Evolutionary conservation across 2,113 vertebrate genomes (phyloP), one percentile per base, ranked within the genome.

Genomic region (Perca schrenkii): DNA sequence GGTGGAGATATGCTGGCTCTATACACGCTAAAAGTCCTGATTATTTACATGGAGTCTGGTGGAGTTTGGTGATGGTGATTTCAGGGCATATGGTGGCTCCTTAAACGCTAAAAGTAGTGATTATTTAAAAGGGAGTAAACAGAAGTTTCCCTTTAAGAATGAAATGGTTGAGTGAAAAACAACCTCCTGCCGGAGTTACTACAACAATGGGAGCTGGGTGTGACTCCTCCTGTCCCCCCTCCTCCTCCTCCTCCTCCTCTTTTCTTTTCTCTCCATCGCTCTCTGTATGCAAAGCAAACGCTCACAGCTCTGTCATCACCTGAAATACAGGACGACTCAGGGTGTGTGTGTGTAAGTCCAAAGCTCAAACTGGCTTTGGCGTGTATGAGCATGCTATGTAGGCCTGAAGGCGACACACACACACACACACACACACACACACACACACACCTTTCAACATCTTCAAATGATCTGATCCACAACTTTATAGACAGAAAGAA

Each of bases 331-430:
- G 56, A 67, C 28, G 76, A 40, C 63, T 53, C 6, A 6, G 22
- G 65, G 61, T 31, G 31, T 31, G 31, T 31, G 62, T 62, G 47
- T 36, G 12, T 66, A 4, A 61, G 54, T 49, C 53, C 13, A 17
- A 8, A 77, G 72, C 69, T 74, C 52, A 86, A 79, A 82, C 79
- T 43, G n/a, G 79, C 75, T 75, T 54, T 75, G 65, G 85, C 85
- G 1, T 83, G 85, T 86, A 10, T 47, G 19, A 75, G 60, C 85
- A 70, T 25, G 85, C 74, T 16, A 22, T 6, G 14, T 36, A n/a
- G 52, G 77, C 77, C 83, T 36, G 6, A 36, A 36, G 34, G 34
- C 34, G 7, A 36, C 6, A 6, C 4, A 36, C 34, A 36, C 34
- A 73, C 68, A 72, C 63, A 53, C 66, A 71, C 77, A 79, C 34